Evolutionary conservation across 2,113 vertebrate genomes (phyloP).

Genomic region (Neopipo cinnamomea): DNA sequence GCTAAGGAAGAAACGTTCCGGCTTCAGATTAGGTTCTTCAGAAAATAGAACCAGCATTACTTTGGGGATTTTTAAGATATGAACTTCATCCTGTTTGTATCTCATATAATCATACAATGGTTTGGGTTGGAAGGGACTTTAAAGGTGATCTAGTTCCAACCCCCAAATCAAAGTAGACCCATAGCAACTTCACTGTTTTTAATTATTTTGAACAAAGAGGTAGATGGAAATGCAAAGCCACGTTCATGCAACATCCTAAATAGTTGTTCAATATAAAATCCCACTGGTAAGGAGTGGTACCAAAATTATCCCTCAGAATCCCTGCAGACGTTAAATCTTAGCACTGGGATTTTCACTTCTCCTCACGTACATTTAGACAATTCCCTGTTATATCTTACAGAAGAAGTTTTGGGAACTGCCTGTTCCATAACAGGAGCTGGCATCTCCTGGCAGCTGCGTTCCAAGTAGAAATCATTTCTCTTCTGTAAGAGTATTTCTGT

Average conservation of each 20-base stretch:
- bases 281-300: rapidly evolving
- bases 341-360: not conserved
- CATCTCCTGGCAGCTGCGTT: not conserved
- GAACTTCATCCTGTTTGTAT: not conserved
- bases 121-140: not conserved
- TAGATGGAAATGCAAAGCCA: not conserved
- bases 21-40: not conserved
- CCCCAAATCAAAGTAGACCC: not conserved
- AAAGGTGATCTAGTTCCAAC: not conserved
- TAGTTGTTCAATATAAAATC: not conserved
- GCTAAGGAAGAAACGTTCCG: not conserved
- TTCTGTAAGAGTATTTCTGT: not conserved
- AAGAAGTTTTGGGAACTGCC: not conserved
- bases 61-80: not conserved
- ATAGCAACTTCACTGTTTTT: not conserved
- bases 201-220: not conserved
- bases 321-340: not conserved
- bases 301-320: not conserved
- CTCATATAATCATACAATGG: not conserved
- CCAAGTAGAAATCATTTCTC: not conserved
- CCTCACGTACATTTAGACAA: not conserved
- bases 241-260: not conserved
- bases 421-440: not conserved
- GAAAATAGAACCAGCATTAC: not conserved
- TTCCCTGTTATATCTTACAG: not conserved